Conservation (phyloP, 2,113 vertebrate genomes). For the Sigmodon hispidus region DNA sequence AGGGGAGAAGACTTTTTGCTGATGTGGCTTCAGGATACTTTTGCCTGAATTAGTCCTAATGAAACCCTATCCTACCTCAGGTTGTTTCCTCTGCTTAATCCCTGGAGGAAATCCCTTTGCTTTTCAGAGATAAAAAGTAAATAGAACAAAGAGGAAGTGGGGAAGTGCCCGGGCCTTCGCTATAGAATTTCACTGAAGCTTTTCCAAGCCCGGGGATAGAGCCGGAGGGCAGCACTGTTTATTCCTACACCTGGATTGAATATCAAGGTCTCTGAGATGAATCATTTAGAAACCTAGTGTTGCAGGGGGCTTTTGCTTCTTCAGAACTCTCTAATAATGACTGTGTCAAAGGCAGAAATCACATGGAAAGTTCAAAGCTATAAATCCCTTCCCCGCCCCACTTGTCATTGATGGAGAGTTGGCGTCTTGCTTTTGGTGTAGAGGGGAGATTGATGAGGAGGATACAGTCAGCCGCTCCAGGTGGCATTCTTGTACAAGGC, state of each 20-base stretch:
- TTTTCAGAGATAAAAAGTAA: conserved; percentile 82
- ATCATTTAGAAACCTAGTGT: conserved; percentile 70
- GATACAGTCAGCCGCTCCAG: background rate
- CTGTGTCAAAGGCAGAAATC: conserved; percentile 66
- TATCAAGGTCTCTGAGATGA: conserved; percentile 76
- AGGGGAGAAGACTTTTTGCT: background rate
- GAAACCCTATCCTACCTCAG: conserved; percentile 64
- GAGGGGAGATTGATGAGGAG: conserved; percentile 44
- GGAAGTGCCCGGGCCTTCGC: conserved; percentile 60
- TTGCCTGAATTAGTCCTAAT: conserved; percentile 68
- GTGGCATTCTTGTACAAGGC: conserved; percentile 39
- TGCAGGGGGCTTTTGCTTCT: conserved; percentile 51
- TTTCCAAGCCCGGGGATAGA: conserved; percentile 69
- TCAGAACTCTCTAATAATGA: conserved; percentile 47
- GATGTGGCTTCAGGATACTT: conserved; percentile 65
- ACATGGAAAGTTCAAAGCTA: conserved; percentile 73
- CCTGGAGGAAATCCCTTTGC: conserved; percentile 82
- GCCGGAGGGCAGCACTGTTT: conserved; percentile 67
- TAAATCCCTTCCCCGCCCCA: conserved; percentile 53
- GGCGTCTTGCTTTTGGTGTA: background rate
- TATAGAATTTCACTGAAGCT: conserved; percentile 80
- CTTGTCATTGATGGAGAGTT: conserved; percentile 30
- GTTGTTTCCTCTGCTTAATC: conserved; percentile 78
- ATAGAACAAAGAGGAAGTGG: conserved; percentile 77
- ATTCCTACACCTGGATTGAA: conserved; percentile 72